Base-by-base conservation (phyloP, 2,113 vertebrate species). In the Eurystomus gularis region DNA sequence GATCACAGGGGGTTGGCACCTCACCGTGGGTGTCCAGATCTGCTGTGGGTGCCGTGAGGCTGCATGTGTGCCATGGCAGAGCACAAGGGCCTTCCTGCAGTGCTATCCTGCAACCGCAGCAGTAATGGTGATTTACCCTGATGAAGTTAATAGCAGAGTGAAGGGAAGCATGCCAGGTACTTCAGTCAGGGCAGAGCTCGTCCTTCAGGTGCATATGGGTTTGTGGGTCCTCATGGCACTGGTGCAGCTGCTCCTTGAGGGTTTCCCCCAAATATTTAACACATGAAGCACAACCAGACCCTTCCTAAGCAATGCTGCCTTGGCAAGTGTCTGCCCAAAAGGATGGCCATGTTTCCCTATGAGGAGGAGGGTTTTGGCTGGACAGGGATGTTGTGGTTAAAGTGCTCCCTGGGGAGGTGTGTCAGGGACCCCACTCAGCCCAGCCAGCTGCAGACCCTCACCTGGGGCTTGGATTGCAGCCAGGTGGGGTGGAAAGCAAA, bases 261-360 rank as follows among this genome's bases (percentile, higher is more conserved):
- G 12, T 7, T 40, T 5, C 21, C 52, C 52, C 20, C 12, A 26
- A 11, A 29, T 52, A 42, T 16, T 35, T 62, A 33, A 35, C 2
- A 5, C 3, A 0, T 3, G 39, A 33, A 40, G 39, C 14, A 13
- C 9, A 40, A 14, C 19, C 64, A 11, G 17, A 5, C 19, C 25
- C 28, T 46, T 16, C 5, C 65, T 8, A 2, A 4, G 54, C 1
- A 6, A 17, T 31, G 33, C 48, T 55, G 31, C 49, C 55, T 52
- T 3, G 4, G 88, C 21, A 31, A 49, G 20, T 1, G 19, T 23
- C 51, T 78, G 35, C 35, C 49, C 0, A 0, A 18, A 25, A 37
- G 20, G 37, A 15, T 0, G 4, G 3, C 1, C 4, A 4, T 10
- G 6, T 8, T 55, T 39, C 20, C 31, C 25, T 28, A 26, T 1